Evolutionary conservation across 2,888 invertebrate species (phyloP), one percentile per base, ranked within the genome.

Genomic region (Tanytarsus gracilentus): DNA sequence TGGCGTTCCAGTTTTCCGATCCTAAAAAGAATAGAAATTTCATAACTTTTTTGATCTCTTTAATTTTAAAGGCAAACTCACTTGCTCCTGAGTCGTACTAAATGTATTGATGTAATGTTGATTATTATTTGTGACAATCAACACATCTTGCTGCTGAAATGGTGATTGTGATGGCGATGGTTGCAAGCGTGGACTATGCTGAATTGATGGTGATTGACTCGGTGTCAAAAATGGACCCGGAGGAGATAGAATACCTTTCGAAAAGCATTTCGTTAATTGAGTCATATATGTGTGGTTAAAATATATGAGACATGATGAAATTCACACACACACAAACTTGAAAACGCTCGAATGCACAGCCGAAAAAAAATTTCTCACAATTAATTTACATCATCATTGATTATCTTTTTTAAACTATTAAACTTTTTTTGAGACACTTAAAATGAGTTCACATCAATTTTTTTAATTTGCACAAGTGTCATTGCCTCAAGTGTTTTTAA

Each of bases 171-270:
- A 74, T 64, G 74, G 74, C 65, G 74, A 74, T 66, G 75, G 74
- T 66, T 74, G 75, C 65, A 74, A 68, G 65, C 75, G 71, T 65
- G 75, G 75, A 69, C 74, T 74, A 68, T 74, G 75, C 69, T 75
- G 72, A 67, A 74, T 73, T 67, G 74, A 74, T 69, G 74, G 73
- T 67, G 74, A 74, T 68, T 75, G 75, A 69, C 74, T 74, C 69
- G 74, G 74, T 69, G 74, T 75, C 68, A 74, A 71, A 73, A 75
- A 74, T 68, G 75, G 72, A 71, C 75, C 74, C 63, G 65, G 72
- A 72, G 74, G 73, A 73, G 75, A 73, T 71, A 74, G 68, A 73
- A 72, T 73, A 73, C 73, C 74, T 74, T n/a, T n/a, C n/a, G n/a
- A n/a, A n/a, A n/a, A n/a, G n/a, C n/a, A n/a, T n/a, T n/a, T n/a